These are phyloP conservation scores for Nomada ferruginata DNA, from an alignment of 2,888 invertebrate species.

Conservation along the genomic window DNA sequence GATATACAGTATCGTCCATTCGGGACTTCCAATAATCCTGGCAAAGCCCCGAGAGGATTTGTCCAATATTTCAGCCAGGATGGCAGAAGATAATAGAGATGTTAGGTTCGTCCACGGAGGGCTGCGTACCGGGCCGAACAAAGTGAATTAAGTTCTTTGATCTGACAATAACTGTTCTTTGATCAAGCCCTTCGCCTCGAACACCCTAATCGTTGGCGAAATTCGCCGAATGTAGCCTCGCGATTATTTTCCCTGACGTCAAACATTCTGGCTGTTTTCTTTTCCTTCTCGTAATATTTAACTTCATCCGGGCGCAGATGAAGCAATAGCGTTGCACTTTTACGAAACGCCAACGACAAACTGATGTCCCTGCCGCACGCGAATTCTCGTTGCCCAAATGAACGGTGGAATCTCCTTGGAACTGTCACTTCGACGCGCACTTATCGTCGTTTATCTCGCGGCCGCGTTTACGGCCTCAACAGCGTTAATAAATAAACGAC, in stretches of 20 bases:
- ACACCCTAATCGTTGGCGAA: slow-evolving; percentile 29
- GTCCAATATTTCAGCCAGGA: slow-evolving; percentile 67
- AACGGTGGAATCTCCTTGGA: neutral
- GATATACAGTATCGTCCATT: slow-evolving; percentile 59
- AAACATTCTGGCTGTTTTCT: too few relatives aligned
- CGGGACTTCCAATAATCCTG: slow-evolving; percentile 65
- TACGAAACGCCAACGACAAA: neutral
- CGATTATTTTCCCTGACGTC: too few relatives aligned
- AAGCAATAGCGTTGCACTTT: neutral
- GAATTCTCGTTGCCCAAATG: neutral
- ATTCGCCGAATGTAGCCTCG: too few relatives aligned
- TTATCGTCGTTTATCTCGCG: slow-evolving; percentile 13
- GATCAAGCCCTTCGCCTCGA: slow-evolving; percentile 38
- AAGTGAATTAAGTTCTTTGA: slow-evolving; percentile 66
- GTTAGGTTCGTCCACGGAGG: slow-evolving; percentile 51
- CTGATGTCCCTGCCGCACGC: neutral
- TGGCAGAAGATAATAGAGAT: slow-evolving; percentile 64
- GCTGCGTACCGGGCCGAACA: slow-evolving; percentile 30
- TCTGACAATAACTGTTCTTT: slow-evolving; percentile 46
- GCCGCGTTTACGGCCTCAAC: neutral
- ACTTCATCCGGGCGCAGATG: too few relatives aligned
- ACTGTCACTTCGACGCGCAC: neutral
- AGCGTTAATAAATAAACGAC: slow-evolving; percentile 17
- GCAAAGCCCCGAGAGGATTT: slow-evolving; percentile 66
- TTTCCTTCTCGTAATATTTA: too few relatives aligned